Percentiles rank a stretch among this genome's conserved stretches.
These are phyloP conservation scores for Echinarachnius parma DNA, from an alignment of 53 echinoderm and acorn worm genomes.

Conservation along the genomic window DNA sequence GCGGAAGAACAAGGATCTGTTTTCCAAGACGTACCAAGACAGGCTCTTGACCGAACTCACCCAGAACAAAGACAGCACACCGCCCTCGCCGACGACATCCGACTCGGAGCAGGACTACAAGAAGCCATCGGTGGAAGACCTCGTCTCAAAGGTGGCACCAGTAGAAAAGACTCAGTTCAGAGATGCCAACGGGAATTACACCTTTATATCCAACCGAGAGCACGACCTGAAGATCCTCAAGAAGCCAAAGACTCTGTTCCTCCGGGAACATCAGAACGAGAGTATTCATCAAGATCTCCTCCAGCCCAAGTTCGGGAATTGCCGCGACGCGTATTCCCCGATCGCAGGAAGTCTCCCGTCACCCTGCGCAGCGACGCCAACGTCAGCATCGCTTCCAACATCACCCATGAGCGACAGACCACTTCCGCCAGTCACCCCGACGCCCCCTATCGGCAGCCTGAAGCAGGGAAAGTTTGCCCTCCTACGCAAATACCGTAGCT, in stretches of 20 bases:
- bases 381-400: conserved; percentile 25
- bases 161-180: conserved; percentile 22
- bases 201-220: conserved; percentile 27
- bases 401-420: conserved; percentile 12
- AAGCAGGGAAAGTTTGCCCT: conserved; percentile 92
- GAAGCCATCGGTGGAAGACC: not conserved
- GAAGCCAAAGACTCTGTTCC: conserved; percentile 52
- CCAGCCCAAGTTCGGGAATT: conserved; percentile 48
- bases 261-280: conserved; percentile 40
- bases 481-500: conserved; percentile 86
- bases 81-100: conserved; percentile 6
- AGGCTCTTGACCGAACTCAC: conserved; percentile 46
- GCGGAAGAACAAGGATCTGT: conserved; percentile 41
- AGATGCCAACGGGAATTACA: conserved; percentile 35
- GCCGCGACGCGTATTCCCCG: conserved; percentile 74
- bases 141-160: too few species aligned
- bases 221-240: conserved; percentile 51
- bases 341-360: conserved; percentile 76
- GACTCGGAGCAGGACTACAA: conserved; percentile 5
- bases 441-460: conserved; percentile 57
- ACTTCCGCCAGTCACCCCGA: not conserved
- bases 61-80: conserved; percentile 6
- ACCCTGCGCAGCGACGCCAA: conserved; percentile 42
- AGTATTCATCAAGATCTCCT: conserved; percentile 13
- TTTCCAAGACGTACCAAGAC: conserved; percentile 45